phyloP scores from a whole-genome alignment of 2,888 invertebrate genomes.

The Dryadula phaetusa region DNA sequence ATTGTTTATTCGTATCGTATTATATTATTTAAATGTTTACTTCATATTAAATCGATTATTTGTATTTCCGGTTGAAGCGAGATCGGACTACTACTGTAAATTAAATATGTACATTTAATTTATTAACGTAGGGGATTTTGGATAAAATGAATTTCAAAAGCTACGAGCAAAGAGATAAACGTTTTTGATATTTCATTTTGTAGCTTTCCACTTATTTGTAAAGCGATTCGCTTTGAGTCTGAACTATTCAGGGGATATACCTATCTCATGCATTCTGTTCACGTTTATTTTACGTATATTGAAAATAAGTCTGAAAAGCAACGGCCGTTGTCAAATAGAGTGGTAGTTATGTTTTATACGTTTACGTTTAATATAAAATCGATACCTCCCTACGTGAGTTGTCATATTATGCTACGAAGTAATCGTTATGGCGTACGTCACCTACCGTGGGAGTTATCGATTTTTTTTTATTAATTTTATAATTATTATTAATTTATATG shows the following conservation, averaged over 20 bases:
- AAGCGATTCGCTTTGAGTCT: slow-evolving; percentile 23
- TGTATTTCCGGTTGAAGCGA: neutral
- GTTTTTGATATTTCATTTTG: slow-evolving; percentile 26
- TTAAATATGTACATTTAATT: slow-evolving; percentile 14
- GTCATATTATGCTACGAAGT: no score
- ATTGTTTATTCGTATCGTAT: neutral
- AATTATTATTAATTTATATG: no score
- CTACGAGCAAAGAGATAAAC: slow-evolving; percentile 16
- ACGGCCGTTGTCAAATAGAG: neutral
- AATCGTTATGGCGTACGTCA: no score
- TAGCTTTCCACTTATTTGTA: slow-evolving; percentile 23
- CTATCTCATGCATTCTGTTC: slow-evolving; percentile 8
- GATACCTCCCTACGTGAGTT: no score
- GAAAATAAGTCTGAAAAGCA: slow-evolving; percentile 1
- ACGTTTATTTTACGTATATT: slow-evolving; percentile 22
- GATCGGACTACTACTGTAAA: neutral
- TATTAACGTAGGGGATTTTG: slow-evolving; percentile 4
- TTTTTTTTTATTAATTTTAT: no score
- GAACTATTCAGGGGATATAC: slow-evolving; percentile 13
- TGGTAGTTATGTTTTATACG: neutral
- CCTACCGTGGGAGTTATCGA: no score
- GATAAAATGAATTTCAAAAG: slow-evolving; percentile 24
- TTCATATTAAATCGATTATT: neutral
- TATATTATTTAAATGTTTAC: neutral
- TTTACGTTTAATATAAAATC: no score